Evolutionary conservation across 2,113 vertebrate species (phyloP), one percentile per base, ranked within the genome.

Genomic region (Rafetus swinhoei): DNA sequence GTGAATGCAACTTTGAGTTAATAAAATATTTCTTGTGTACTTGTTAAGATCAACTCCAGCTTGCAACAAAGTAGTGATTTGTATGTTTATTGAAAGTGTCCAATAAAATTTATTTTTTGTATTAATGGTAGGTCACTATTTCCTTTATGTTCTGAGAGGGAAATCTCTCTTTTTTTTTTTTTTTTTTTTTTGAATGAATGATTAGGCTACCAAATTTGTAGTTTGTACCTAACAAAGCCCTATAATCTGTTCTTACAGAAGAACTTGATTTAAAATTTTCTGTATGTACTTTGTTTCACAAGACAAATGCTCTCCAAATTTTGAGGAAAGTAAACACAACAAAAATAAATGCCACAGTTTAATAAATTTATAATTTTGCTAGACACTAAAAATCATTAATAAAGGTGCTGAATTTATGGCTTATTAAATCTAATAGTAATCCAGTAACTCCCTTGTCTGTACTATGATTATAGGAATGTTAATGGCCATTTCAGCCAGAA

Each of bases 261-360:
- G 88, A 12, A 7, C 84, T 13, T 87, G 18, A 1, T 81, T 79
- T 91, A 82, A 89, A 82, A 84, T 82, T 62, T 59, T 87, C 35
- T 24, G 27, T 7, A 86, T 88, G 62, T 92, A 74, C 27, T 25
- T 5, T 84, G 94, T 92, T 86, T 86, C 79, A 82, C 57, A n/a
- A 1, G 25, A 82, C 39, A 90, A 87, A 77, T 83, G 77, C 39
- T 92, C 92, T 86, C 81, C 85, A 59, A 95, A 94, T 89, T 72
- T 56, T 2, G 81, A 76, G 29, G 35, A 95, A 94, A 96, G 93
- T 35, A 45, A 90, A 22, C 9, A 56, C 50, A 79, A 79, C 81
- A 87, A 93, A 92, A 92, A 45, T 45, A 95, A 16, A 0, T 19
- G 10, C 54, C 83, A 52, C 39, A 77, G 32, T 90, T 87, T 86